Evolutionary conservation across 2,888 invertebrate genomes (phyloP), one percentile per base, ranked within the genome.

Genomic region (Ornithoptera alexandrae): DNA sequence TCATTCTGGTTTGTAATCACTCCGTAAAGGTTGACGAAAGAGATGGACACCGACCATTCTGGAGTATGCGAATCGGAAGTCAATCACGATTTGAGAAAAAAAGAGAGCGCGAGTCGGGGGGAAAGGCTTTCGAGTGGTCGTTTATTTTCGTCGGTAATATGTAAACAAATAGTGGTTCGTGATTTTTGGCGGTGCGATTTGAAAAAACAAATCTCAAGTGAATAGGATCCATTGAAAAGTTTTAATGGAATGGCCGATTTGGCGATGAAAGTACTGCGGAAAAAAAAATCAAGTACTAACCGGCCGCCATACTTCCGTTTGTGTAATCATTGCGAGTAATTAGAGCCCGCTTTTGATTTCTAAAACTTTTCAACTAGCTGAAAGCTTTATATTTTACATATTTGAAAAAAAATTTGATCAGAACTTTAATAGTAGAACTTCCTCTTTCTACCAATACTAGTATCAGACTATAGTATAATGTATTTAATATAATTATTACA

Each of bases 31-130:
- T 79, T 78, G 78, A 80, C 75, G 77, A 75, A 74, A 75, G 78
- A 81, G 84, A 84, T 79, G 78, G 84, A 84, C 83, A 80, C 81
- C 76, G 80, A 64, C 80, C 81, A 79, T 83, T 78, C 81, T 83
- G 78, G 77, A 76, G 78, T 79, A 82, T 80, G 85, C 84, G 75
- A 86, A 87, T 86, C 86, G 88, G 88, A 87, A 88, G 88, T 85
- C 81, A 82, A 86, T 87, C 86, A 81, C 76, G 78, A 80, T 76
- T 77, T 76, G 71, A 74, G 76, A 82, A 82, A 76, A 15, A 75
- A 74, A 76, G 56, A 76, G 71, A 68, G n/a, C 39, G 39, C 15
- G 59, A 30, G 42, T 72, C 30, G 30, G 30, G 73, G 75, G 77
- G 79, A 79, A 82, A 82, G 79, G 78, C 71, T 76, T 72, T 70